Base-by-base conservation (phyloP, 53 echinoderm and acorn worm genomes). In the Arbacia lixula region DNA sequence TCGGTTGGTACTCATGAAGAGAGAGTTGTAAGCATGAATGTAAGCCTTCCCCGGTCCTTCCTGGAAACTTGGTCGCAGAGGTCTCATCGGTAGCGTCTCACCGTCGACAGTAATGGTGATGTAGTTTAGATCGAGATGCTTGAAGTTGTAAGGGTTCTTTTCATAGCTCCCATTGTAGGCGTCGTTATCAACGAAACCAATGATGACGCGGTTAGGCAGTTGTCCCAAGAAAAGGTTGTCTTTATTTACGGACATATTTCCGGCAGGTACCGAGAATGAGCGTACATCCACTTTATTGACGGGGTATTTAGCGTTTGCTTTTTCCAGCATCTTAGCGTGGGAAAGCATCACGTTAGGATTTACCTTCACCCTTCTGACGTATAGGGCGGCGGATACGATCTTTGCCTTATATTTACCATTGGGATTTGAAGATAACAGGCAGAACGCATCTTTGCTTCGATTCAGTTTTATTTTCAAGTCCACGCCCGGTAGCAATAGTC, bases 201-300 rank as follows among this genome's bases (percentile, higher is more conserved):
- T 29, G 10, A 93, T 65, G 8, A 90, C 30, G 2, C 93, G 87
- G 16, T 71, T 86, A 0, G 94, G 94, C 2, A 92, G 33, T 50
- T 92, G 89, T 20, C 95, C 95, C 16, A 84, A 39, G 43, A 87
- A 91, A 53, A 87, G 72, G 20, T 86, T 84, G 43, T 87, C 87
- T 25, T 72, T 76, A 38, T 56, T 89, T 12, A 94, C 72, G 14
- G 71, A 86, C 37, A 89, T 52, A 66, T 89, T 91, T 11, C 91
- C 91, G 3, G 65, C 22, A 1, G 89, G 89, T 14, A 89, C 66
- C 0, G 91, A 87, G 12, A 94, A 81, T 8, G 85, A 72, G 24
- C 83, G 84, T 5, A 92, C 87, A 28, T 89, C 85, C 0, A 91
- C 89, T 49, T 92, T 87, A 25, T 65, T 76, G 6, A 94, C 39